These are phyloP conservation scores for Melanitta fusca DNA, from an alignment of 2,797 vertebrate genomes.

Conservation along the genomic window DNA sequence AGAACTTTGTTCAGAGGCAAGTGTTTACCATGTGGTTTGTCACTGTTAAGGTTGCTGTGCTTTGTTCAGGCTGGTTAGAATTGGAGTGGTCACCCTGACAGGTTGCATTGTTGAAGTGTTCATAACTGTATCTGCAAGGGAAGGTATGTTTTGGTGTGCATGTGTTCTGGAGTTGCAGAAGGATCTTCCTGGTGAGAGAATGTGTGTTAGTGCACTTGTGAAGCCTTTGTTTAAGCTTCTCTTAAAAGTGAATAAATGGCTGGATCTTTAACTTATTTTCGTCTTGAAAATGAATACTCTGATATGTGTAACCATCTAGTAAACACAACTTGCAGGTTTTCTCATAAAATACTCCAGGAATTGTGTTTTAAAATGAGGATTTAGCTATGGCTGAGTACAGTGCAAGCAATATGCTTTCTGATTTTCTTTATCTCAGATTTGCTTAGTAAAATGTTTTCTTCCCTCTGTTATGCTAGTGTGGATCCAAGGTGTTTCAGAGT, in stretches of 20 bases:
- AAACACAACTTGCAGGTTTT: background rate
- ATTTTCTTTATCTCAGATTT: slow-evolving; percentile 10
- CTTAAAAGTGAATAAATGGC: background rate
- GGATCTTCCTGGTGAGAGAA: background rate
- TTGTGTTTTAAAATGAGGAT: background rate
- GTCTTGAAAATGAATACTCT: background rate
- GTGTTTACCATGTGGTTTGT: background rate
- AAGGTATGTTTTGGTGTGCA: background rate
- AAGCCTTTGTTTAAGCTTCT: slow-evolving; percentile 2
- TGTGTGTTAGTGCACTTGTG: background rate
- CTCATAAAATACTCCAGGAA: background rate
- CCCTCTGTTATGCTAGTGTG: background rate
- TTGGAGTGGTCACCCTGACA: background rate
- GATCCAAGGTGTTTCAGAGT: background rate
- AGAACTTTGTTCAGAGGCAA: background rate
- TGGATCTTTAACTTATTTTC: background rate
- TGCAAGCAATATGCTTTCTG: background rate
- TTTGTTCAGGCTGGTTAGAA: background rate
- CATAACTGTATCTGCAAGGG: background rate
- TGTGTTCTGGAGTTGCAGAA: background rate
- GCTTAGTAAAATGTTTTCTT: background rate
- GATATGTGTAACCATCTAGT: background rate
- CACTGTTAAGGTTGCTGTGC: background rate
- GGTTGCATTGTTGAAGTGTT: background rate
- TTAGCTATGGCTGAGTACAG: background rate